Conservation (phyloP, 2,888 invertebrate genomes). For the Argyresthia albistria region DNA sequence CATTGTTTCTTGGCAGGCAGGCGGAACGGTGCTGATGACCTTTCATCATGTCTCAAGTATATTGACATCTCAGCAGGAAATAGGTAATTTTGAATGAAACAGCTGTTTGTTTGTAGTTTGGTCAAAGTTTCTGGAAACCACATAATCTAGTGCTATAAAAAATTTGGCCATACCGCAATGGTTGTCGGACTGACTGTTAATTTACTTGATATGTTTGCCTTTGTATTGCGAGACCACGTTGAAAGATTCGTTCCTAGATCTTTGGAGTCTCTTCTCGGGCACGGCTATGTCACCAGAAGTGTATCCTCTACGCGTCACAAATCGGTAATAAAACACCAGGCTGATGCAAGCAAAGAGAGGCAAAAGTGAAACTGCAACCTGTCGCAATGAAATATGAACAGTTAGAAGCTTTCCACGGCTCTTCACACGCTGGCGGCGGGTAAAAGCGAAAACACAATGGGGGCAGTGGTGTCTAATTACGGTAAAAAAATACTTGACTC, state of each 20-base stretch:
- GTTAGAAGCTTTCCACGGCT: conserved; percentile 28
- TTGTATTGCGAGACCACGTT: too few relatives aligned
- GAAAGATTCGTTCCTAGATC: too few relatives aligned
- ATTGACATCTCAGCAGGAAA: too few relatives aligned
- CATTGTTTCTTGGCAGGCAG: conserved; percentile 36
- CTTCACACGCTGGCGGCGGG: conserved; percentile 33
- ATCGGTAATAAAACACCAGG: neutral
- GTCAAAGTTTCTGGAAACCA: too few relatives aligned
- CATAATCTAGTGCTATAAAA: too few relatives aligned
- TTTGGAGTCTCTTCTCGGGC: too few relatives aligned
- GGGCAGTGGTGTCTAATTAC: conserved; percentile 19
- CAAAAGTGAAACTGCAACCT: conserved; percentile 27
- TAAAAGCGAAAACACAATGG: conserved; percentile 31
- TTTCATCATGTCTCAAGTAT: neutral
- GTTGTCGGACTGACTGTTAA: too few relatives aligned
- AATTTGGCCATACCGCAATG: too few relatives aligned
- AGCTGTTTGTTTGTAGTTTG: too few relatives aligned
- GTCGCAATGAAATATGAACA: conserved; percentile 20
- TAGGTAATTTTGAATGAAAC: too few relatives aligned
- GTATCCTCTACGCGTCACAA: neutral
- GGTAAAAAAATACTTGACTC: conserved; percentile 11
- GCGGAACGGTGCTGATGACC: conserved; percentile 34
- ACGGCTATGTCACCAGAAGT: too few relatives aligned
- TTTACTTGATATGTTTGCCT: too few relatives aligned
- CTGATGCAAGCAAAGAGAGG: conserved; percentile 1